Evolutionary conservation across 1,140 invertebrate genomes (phyloP).

Genomic region (Oncopeltus fasciatus): DNA sequence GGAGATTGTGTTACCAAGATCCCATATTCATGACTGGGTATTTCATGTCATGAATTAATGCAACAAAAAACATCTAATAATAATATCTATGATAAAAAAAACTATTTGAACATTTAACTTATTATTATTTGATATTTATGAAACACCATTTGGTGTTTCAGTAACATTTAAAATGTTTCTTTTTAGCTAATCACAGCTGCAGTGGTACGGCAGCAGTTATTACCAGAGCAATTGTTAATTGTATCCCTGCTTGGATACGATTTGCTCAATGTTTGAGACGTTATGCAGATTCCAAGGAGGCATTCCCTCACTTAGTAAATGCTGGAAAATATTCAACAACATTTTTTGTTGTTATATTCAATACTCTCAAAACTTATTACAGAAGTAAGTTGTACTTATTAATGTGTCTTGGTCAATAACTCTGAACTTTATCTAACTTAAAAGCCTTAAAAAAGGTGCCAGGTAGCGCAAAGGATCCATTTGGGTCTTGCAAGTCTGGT

Average conservation of each 20-base stretch:
- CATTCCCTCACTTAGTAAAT: constrained; percentile 59
- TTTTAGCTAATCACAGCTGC: background rate
- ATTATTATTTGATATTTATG: too few relatives aligned
- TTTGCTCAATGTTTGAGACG: constrained; percentile 74
- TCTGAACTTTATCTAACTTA: too few relatives aligned
- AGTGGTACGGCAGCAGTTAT: constrained; percentile 12
- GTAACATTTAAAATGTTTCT: background rate
- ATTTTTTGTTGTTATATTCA: constrained; percentile 58
- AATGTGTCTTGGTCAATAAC: background rate
- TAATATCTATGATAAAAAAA: too few relatives aligned
- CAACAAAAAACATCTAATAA: too few relatives aligned
- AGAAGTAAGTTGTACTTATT: constrained; percentile 30
- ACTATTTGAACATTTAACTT: too few relatives aligned
- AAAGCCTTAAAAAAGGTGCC: too few relatives aligned
- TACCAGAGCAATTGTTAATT: constrained; percentile 40
- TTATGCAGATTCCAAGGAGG: constrained; percentile 46
- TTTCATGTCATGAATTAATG: too few relatives aligned
- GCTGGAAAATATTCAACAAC: constrained; percentile 72
- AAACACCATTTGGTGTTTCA: too few relatives aligned
- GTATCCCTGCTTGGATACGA: constrained; percentile 73
- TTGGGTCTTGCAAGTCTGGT: too few relatives aligned
- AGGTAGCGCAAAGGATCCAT: too few relatives aligned
- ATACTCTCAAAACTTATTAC: constrained; percentile 39
- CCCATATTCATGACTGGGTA: too few relatives aligned
- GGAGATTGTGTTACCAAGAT: too few relatives aligned